Percentiles rank a stretch among this genome's conserved stretches.
Evolutionary conservation across 1,140 invertebrate genomes (phyloP).

Genomic region (Neocloeon triangulifer): DNA sequence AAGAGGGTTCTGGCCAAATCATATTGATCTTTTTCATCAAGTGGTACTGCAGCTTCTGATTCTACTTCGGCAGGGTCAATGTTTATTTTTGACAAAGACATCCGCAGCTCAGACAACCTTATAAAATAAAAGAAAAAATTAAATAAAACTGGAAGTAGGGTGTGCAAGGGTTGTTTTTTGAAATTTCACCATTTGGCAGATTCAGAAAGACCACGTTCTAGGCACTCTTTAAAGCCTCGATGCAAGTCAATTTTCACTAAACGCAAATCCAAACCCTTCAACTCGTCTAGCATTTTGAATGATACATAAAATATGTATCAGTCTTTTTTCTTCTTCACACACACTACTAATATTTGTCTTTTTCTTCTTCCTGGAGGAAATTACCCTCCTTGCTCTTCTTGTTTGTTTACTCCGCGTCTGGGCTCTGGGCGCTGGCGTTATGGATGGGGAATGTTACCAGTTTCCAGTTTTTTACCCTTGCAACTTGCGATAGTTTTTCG

Average conservation of each 20-base stretch:
- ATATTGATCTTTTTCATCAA: conserved; percentile 46
- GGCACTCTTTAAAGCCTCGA: conserved; percentile 40
- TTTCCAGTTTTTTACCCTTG: no score
- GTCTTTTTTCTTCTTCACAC: no score
- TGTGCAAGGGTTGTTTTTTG: no score
- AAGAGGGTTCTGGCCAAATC: conserved; percentile 72
- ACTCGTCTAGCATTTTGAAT: conserved; percentile 6
- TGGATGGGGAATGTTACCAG: no score
- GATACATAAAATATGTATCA: no score
- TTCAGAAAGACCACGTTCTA: conserved; percentile 39
- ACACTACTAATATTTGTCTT: no score
- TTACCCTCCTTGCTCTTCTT: no score
- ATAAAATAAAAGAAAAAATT: conserved; percentile 8
- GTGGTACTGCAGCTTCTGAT: conserved; percentile 15
- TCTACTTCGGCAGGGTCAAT: conserved; percentile 18
- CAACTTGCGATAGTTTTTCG: no score
- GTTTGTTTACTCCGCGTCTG: no score
- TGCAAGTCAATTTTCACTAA: conserved; percentile 36
- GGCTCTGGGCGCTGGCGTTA: no score
- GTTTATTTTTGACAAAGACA: conserved; percentile 41
- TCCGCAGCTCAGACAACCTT: conserved; percentile 62
- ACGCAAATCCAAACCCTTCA: conserved; percentile 10
- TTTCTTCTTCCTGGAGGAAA: no score
- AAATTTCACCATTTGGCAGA: conserved; percentile 43
- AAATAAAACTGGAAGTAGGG: no score